phyloP scores from a whole-genome alignment of 1,140 invertebrate genomes.

The Carcinoscorpius rotundicauda region DNA sequence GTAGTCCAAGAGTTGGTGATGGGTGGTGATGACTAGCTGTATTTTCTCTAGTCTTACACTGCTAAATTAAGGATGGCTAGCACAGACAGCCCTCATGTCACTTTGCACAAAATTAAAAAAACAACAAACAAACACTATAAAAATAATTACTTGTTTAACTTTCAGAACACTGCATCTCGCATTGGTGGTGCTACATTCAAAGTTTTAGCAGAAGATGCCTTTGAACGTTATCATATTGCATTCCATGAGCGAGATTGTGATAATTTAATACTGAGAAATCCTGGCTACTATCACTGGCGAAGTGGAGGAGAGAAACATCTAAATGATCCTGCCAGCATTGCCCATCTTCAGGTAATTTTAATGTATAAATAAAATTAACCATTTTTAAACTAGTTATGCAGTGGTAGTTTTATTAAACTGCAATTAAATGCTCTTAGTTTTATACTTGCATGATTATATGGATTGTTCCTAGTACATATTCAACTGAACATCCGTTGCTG shows the following conservation, averaged over 20 bases:
- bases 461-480: too few species aligned
- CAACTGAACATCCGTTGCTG: too few species aligned
- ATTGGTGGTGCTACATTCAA: slow-evolving; percentile 88
- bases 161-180: slow-evolving; percentile 74
- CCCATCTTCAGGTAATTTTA: slow-evolving; percentile 52
- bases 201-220: slow-evolving; percentile 73
- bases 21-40: too few species aligned
- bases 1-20: too few species aligned
- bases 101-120: too few species aligned
- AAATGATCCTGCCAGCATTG: slow-evolving; percentile 89
- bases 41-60: too few species aligned
- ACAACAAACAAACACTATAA: too few species aligned
- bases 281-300: slow-evolving; percentile 92
- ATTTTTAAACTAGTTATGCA: background rate
- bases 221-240: slow-evolving; percentile 66
- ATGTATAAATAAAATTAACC: background rate
- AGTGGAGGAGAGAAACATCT: slow-evolving; percentile 95
- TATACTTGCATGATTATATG: too few species aligned
- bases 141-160: background rate
- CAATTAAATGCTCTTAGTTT: too few species aligned
- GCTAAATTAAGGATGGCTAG: too few species aligned
- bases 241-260: slow-evolving; percentile 59
- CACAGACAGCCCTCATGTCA: too few species aligned
- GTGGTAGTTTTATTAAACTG: too few species aligned
- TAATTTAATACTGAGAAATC: slow-evolving; percentile 67